Evolutionary conservation across 2,797 vertebrate genomes (phyloP), one percentile per base, ranked within the genome.

Genomic region (Scleropages formosus): DNA sequence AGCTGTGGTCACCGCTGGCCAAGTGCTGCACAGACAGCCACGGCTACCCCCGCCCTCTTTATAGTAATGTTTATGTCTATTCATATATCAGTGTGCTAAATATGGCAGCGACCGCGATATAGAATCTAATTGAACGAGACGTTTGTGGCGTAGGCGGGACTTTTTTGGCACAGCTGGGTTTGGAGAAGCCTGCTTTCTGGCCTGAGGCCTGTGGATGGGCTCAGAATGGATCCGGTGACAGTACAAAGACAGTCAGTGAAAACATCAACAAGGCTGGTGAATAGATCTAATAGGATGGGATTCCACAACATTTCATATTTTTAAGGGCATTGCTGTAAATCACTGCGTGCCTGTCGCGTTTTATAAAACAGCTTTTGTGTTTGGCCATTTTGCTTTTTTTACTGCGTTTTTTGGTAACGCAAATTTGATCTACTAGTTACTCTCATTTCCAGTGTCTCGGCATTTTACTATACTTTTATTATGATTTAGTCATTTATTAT

Each of bases 1-100:
- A 65, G 56, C 73, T 75, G 64, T 1, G 15, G 64, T n/a, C 10
- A 51, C 46, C 11, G 22, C 47, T 15, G 51, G 49, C 39, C 58
- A 27, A 24, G 56, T 39, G 56, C 56, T 69, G 46, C 27, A 61
- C 74, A 47, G 72, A 56, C 26, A 24, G 53, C 16, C 70, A 64
- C 31, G 75, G 39, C 47, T 44, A 47, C 67, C 67, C 69, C 65
- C 75, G 46, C 65, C 53, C 39, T 73, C 26, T 47, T 58, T 63
- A 60, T 59, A 78, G 27, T 75, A 63, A 53, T 74, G 76, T 79
- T 78, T 77, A 76, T 51, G 49, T 82, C 77, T 83, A 84, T 85
- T 85, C 81, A 77, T 82, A 77, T 44, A 72, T 44, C 22, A 11
- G 51, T 51, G 67, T 53, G 44, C 78, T 84, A 84, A 82, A 85